Evolutionary conservation across 2,797 vertebrate species (phyloP).

Genomic region (Heterohyrax brucei): DNA sequence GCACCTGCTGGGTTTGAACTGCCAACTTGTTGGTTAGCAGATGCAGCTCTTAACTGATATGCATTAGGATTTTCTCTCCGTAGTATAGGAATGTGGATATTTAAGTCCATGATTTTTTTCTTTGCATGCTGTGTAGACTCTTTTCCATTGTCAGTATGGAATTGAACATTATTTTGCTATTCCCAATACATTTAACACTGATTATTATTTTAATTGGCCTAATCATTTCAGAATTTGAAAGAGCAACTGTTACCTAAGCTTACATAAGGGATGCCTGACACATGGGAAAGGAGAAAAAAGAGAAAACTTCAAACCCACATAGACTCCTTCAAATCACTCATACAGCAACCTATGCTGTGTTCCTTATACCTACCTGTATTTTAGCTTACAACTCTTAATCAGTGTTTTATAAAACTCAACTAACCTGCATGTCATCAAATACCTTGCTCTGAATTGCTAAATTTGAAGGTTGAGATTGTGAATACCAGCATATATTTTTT

Average conservation of each 20-base stretch:
- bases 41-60: too few relatives aligned
- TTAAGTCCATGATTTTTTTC: slow-evolving; percentile 23
- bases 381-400: neutral
- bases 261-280: slow-evolving; percentile 9
- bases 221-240: slow-evolving; percentile 65
- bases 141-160: slow-evolving; percentile 45
- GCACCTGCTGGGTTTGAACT: too few relatives aligned
- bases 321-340: slow-evolving; percentile 7
- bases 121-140: neutral
- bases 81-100: neutral
- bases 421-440: neutral
- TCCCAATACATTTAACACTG: slow-evolving; percentile 6
- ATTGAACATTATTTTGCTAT: slow-evolving; percentile 33
- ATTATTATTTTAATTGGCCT: slow-evolving; percentile 54
- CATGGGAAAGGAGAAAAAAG: slow-evolving; percentile 18
- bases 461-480: slow-evolving; percentile 64
- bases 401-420: slow-evolving; percentile 8
- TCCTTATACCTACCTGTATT: neutral
- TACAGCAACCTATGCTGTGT: neutral
- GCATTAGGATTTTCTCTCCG: too few relatives aligned
- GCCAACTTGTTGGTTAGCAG: too few relatives aligned
- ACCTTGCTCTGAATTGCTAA: slow-evolving; percentile 15
- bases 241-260: slow-evolving; percentile 48
- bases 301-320: slow-evolving; percentile 29
- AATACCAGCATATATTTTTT: neutral